Percentiles rank a stretch among this genome's conserved stretches.
These are phyloP conservation scores for Panurus biarmicus DNA, from an alignment of 2,113 vertebrate genomes.

Conservation along the genomic window DNA sequence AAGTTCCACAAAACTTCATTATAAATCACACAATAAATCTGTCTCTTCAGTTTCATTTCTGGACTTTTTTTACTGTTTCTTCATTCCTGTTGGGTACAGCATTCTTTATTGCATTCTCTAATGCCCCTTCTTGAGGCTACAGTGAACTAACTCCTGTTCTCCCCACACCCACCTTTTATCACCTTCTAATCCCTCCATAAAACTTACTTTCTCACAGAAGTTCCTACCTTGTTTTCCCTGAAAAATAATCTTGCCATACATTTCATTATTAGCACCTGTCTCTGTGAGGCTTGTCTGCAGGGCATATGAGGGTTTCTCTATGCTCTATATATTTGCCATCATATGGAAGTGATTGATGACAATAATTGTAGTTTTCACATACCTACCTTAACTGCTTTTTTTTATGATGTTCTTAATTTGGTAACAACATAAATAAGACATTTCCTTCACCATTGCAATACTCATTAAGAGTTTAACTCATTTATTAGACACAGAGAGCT, in stretches of 20 bases:
- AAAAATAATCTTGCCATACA: not conserved
- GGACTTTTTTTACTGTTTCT: not conserved
- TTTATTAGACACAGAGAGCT: not conserved
- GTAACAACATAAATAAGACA: not conserved
- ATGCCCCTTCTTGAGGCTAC: not conserved
- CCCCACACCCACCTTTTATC: not conserved
- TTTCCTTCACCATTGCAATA: not conserved
- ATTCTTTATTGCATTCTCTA: slow-evolving; percentile 5
- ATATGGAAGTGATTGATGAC: not conserved
- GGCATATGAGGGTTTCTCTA: not conserved
- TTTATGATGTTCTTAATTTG: not conserved
- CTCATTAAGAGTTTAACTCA: not conserved
- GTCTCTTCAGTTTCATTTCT: not conserved
- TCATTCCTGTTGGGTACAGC: not conserved
- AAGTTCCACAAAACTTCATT: slow-evolving; percentile 19
- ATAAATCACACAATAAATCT: slow-evolving; percentile 20
- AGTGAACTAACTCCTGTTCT: not conserved
- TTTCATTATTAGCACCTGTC: slow-evolving; percentile 6
- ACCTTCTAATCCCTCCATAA: not conserved
- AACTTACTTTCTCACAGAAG: not conserved
- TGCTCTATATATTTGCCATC: not conserved
- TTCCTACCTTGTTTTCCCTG: not conserved
- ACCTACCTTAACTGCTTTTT: not conserved
- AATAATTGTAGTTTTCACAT: not conserved
- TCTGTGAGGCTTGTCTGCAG: not conserved